Conservation (phyloP, 2,888 invertebrate genomes). For the Rhagonycha fulva region DNA sequence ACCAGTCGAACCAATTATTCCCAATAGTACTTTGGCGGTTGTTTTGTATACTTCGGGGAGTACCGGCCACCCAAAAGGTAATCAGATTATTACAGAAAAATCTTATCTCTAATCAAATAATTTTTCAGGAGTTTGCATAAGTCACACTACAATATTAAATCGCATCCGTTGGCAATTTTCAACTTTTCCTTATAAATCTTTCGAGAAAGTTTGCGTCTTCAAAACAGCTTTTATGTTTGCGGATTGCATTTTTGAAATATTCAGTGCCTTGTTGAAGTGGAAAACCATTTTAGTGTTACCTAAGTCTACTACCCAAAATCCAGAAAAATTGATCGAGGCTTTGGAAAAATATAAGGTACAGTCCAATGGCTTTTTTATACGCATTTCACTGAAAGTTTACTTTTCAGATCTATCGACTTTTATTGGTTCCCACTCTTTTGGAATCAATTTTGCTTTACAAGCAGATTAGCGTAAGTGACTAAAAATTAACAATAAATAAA, state of each 20-base stretch:
- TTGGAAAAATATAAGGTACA: neutral
- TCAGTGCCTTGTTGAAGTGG: conserved; percentile 76
- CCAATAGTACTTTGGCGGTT: conserved; percentile 64
- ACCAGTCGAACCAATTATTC: conserved; percentile 43
- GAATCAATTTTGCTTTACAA: conserved; percentile 79
- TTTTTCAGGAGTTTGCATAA: conserved; percentile 73
- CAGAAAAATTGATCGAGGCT: conserved; percentile 61
- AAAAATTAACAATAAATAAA: neutral
- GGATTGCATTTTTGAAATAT: conserved; percentile 80
- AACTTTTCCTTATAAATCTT: conserved; percentile 67
- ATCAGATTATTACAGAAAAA: neutral
- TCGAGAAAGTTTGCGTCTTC: conserved; percentile 72
- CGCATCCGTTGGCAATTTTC: conserved; percentile 83
- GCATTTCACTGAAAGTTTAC: neutral
- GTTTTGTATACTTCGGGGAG: conserved; percentile 89
- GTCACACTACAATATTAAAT: conserved; percentile 76
- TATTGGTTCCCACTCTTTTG: conserved; percentile 82
- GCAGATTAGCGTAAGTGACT: conserved; percentile 58
- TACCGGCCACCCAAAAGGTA: conserved; percentile 86
- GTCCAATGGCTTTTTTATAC: neutral
- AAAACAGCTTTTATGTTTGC: conserved; percentile 86
- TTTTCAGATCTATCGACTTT: conserved; percentile 72
- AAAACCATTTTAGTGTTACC: conserved; percentile 70
- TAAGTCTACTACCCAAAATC: conserved; percentile 70
- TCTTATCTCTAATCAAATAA: neutral